Base-by-base conservation (phyloP, 2,113 vertebrate genomes). In the Clarias magur region DNA sequence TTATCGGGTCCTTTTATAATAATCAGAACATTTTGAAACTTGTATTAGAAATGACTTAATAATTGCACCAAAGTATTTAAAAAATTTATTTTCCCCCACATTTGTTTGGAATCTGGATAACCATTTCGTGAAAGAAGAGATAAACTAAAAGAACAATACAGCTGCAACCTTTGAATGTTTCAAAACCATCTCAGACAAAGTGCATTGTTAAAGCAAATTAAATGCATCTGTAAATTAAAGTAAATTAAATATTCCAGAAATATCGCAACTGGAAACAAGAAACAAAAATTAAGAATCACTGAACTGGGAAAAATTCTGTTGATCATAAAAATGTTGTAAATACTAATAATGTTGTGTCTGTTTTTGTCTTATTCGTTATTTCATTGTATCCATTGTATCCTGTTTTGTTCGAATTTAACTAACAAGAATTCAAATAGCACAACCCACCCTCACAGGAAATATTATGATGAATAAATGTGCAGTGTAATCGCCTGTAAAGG, bases 401-500 rank as follows among this genome's bases (percentile, higher is more conserved):
- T 57, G 42, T 84, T 78, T 48, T 48, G 48, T 48, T 78, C 83
- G 19, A 88, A 59, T 54, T 42, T 42, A 27, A 63, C 7, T 38
- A n/a, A 27, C 27, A 72, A 65, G n/a, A 4, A 80, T 30, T 19
- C 59, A 48, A 48, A 80, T 25, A 67, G 67, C 82, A 84, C 62
- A 54, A 62, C 9, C 38, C 21, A 9, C 60, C 57, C n/a, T 62
- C 4, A 21, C 60, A 79, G 75, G 34, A 81, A 76, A 65, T 57
- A 76, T 25, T 59, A 54, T 19, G 57, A 12, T 6, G 67, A 82
- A 23, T 38, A 73, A 81, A 81, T 13, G 11, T 76, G 34, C 82
- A 70, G 38, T 78, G 73, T 38, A 65, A 85, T 82, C 68, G 65
- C 8, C 19, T 79, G 56, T 60, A 79, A 79, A 88, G 79, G 16